Base-by-base conservation (phyloP, 2,797 vertebrate species). In the Acipenser oxyrinchus region DNA sequence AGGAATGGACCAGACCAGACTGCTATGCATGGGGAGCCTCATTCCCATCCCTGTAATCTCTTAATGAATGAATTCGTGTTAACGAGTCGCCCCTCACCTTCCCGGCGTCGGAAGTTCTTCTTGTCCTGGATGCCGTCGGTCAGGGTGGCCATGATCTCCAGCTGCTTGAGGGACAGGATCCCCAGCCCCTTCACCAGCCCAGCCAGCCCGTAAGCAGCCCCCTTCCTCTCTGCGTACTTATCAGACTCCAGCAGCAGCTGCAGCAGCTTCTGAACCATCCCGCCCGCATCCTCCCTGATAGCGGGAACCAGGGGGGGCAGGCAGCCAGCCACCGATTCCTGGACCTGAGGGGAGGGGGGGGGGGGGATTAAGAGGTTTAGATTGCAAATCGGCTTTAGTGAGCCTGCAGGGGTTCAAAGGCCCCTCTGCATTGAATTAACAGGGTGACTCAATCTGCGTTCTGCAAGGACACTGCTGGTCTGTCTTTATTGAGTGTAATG, bases 121-220 rank as follows among this genome's bases (percentile, higher is more conserved):
- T 99, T 99, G 82, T 99, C 97, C 80, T 98, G 97, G 76, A 99
- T 99, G 74, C 95, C 96, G 6, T 99, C 95, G 0, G 95, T 99
- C 70, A 99, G 83, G 0, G 94, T 96, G 65, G 90, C 85, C 97
- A 99, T 99, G 86, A 99, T 99, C 57, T 98, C 95, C 84, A 97
- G 97, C 81, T 99, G 97, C 76, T 99, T 99, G 51, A 99, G 93
- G 0, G 97, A 95, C 57, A 99, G 88, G 79, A 99, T 99, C 48
- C 97, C 97, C 3, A 99, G 88, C 49, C 96, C 96, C 71, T 98
- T 99, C 68, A 99, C 96, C 76, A 99, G 86, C 1, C 97, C 96
- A 0, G 97, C 97, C 80, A 99, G 85, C 0, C 96, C 96, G 0
- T 98, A 99, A 0, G 97, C 97, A 0, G 97, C 97, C 4, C 97